phyloP scores from a whole-genome alignment of 2,797 vertebrate genomes.

The Sternotherus odoratus region DNA sequence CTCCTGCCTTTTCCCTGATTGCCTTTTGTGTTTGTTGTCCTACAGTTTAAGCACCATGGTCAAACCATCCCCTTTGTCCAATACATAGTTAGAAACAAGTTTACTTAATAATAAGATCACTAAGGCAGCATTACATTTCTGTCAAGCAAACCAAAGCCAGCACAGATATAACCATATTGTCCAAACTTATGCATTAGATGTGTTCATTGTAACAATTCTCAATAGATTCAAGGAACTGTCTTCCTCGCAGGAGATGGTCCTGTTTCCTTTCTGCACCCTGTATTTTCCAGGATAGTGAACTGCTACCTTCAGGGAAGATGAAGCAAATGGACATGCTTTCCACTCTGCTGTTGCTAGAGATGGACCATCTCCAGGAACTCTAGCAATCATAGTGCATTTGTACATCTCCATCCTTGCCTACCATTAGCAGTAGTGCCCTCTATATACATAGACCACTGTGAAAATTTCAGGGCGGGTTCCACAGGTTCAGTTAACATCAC shows the following conservation, averaged over 20 bases:
- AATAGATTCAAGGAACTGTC: background rate
- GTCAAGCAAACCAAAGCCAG: background rate
- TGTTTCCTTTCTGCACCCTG: background rate
- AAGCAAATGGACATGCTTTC: background rate
- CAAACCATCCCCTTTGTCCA: background rate
- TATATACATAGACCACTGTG: background rate
- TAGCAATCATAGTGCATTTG: background rate
- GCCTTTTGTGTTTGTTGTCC: background rate
- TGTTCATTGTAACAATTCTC: background rate
- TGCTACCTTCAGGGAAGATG: background rate
- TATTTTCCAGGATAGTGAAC: slow-evolving; percentile 37
- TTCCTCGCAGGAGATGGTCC: no score
- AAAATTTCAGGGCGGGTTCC: background rate
- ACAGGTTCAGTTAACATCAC: background rate
- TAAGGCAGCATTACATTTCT: background rate
- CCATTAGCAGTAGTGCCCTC: background rate
- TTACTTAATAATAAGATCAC: background rate
- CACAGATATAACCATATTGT: background rate
- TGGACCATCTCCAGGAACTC: background rate
- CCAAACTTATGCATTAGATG: background rate
- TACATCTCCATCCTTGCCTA: fast-evolving
- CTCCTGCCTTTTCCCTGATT: background rate
- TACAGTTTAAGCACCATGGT: background rate
- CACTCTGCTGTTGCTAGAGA: background rate
- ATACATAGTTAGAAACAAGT: background rate